Percentiles rank a stretch among this genome's conserved stretches.
Conservation (phyloP, 2,888 invertebrate species). For the Sycophila texana region DNA sequence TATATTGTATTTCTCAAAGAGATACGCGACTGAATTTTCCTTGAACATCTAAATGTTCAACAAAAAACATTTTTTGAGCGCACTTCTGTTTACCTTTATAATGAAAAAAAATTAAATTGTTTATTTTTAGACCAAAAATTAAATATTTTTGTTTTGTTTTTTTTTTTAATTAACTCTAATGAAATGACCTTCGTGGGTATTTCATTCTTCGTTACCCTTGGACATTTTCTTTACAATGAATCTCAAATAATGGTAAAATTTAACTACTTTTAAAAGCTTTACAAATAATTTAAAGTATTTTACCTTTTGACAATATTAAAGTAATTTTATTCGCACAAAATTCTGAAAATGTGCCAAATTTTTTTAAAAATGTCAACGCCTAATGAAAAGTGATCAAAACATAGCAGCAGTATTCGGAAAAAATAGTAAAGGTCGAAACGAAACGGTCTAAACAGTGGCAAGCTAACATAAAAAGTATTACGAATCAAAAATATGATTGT, state of each 20-base stretch:
- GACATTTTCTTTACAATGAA: constrained; percentile 21
- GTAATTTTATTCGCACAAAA: constrained; percentile 52
- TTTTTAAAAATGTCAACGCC: constrained; percentile 54
- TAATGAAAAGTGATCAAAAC: constrained; percentile 18
- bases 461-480: constrained; percentile 43
- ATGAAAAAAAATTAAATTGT: constrained; percentile 32
- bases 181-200: background rate
- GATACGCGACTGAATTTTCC: constrained; percentile 54
- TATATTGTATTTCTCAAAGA: constrained; percentile 50
- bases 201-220: background rate
- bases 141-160: constrained; percentile 34
- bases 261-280: background rate
- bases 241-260: constrained; percentile 27
- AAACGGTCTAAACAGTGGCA: constrained; percentile 48
- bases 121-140: constrained; percentile 21
- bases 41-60: constrained; percentile 45
- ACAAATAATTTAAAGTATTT: constrained; percentile 39
- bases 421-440: constrained; percentile 27
- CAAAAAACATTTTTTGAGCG: constrained; percentile 27
- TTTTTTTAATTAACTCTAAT: constrained; percentile 10
- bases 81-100: constrained; percentile 29
- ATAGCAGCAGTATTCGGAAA: constrained; percentile 11
- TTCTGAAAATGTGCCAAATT: constrained; percentile 56
- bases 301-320: constrained; percentile 47
- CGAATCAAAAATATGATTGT: constrained; percentile 48